Conservation (phyloP, 2,113 vertebrate species). For the Heloderma charlesbogerti region DNA sequence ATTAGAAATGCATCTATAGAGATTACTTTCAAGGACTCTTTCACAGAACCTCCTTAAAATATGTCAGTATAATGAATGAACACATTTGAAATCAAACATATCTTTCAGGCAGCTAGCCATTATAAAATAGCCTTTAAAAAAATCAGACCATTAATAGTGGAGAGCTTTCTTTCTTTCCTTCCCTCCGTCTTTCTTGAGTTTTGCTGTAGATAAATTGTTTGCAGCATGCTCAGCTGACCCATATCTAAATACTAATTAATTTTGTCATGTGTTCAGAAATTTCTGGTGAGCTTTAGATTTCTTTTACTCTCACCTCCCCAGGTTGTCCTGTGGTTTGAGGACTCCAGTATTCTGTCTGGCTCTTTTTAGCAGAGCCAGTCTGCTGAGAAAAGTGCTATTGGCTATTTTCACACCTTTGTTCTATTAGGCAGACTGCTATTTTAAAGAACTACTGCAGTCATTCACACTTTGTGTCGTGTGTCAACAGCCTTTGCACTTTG, state of each 20-base stretch:
- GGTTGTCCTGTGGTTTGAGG: constrained; percentile 39
- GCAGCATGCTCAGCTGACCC: not conserved
- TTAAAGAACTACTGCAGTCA: constrained; percentile 51
- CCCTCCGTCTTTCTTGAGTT: not conserved
- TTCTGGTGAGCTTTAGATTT: fast-evolving
- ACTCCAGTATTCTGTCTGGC: constrained; percentile 40
- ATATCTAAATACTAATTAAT: not conserved
- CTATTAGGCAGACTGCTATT: constrained; percentile 55
- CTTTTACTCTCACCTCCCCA: constrained; percentile 1
- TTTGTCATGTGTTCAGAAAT: not conserved
- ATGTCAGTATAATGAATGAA: not conserved
- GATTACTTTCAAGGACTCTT: not conserved
- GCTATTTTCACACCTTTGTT: constrained; percentile 19
- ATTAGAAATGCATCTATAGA: not conserved
- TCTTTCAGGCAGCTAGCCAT: not conserved
- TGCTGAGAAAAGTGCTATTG: constrained; percentile 56
- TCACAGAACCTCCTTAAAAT: not conserved
- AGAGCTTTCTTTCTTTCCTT: not conserved
- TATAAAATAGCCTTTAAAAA: not conserved
- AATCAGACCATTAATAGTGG: not conserved
- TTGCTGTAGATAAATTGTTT: not conserved
- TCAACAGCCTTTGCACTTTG: not conserved
- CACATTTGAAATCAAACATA: not conserved
- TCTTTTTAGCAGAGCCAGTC: constrained; percentile 33
- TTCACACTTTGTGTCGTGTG: constrained; percentile 36